phyloP scores from a whole-genome alignment of 2,797 vertebrate genomes.

The Natrix natrix region DNA sequence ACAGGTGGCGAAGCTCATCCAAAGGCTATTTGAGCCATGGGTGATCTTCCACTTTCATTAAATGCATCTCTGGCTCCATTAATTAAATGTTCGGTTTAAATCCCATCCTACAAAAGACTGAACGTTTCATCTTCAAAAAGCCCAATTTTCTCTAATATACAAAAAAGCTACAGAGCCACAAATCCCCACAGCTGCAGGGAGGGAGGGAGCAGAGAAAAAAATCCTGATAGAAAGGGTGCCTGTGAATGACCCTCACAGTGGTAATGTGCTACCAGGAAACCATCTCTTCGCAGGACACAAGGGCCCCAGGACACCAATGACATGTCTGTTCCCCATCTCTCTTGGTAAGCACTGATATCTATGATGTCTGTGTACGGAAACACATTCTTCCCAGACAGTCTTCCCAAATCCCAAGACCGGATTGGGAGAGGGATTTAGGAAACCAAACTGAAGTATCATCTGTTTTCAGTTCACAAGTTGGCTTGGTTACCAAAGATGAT shows the following conservation, averaged over 20 bases:
- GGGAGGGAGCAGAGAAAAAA: conserved; percentile 1
- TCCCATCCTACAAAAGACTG: neutral
- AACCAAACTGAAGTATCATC: conserved; percentile 23
- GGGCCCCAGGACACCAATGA: conserved; percentile 14
- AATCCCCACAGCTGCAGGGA: neutral
- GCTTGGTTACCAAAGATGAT: conserved; percentile 37
- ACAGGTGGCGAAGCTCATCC: neutral
- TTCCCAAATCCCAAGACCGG: neutral
- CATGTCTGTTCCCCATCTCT: neutral
- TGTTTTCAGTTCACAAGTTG: conserved; percentile 35
- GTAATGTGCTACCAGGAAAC: conserved; percentile 27
- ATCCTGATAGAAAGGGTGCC: conserved; percentile 5
- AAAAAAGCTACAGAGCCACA: neutral
- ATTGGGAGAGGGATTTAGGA: conserved; percentile 46
- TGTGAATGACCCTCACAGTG: conserved; percentile 8
- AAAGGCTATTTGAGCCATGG: neutral
- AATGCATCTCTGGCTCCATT: neutral
- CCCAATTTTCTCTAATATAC: neutral
- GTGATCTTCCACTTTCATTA: neutral
- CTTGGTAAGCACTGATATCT: accelerated
- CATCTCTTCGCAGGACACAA: conserved; percentile 32
- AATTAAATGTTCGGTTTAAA: neutral
- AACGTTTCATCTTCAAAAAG: neutral
- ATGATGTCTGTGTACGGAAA: neutral
- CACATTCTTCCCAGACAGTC: neutral